Evolutionary conservation across 2,888 invertebrate genomes (phyloP), one percentile per base, ranked within the genome.

Genomic region (Miltochrista miniata): DNA sequence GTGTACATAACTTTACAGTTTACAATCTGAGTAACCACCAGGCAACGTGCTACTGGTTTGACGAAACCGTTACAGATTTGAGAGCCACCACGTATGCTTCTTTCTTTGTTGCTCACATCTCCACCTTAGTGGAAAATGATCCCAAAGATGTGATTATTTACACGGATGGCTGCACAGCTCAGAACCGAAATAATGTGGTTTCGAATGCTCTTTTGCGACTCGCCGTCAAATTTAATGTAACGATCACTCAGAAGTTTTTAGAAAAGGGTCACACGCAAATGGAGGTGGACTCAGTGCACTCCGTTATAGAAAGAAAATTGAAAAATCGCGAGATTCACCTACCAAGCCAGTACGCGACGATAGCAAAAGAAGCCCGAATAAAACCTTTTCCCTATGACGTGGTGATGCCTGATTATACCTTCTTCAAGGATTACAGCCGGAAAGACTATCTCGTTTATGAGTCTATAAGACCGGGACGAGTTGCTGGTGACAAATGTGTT

Each of bases 261-360:
- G 36, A 36, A 48, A 49, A 18, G 7, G 55, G 52, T 7, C 54
- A 53, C 15, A 51, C 51, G 14, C 59, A 60, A 45, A 58, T 57
- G 62, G 54, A 57, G 43, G 55, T 52, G n/a, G 62, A 62, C 37
- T 54, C 56, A 10, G 54, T 58, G 14, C 58, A 61, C 36, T 41
- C 44, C 30, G 53, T 56, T 2, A 59, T 59, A 40, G 58, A 58
- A 31, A 35, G 54, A 31, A 42, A 49, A 38, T 14, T 59, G 10
- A 61, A 43, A n/a, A 59, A 61, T 24, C 49, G 61, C 30, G 46
- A 46, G 43, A 46, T 51, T 24, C 36, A 46, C 34, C 39, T 60
- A 13, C 59, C 56, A 7, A 4, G 3, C 18, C 18, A 24, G 18
- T 24, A 24, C 5, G 18, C 18, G 3, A 24, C 18, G 2, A 24